These are phyloP conservation scores for Xiphydria camelus DNA, from an alignment of 2,888 invertebrate species.

Conservation along the genomic window DNA sequence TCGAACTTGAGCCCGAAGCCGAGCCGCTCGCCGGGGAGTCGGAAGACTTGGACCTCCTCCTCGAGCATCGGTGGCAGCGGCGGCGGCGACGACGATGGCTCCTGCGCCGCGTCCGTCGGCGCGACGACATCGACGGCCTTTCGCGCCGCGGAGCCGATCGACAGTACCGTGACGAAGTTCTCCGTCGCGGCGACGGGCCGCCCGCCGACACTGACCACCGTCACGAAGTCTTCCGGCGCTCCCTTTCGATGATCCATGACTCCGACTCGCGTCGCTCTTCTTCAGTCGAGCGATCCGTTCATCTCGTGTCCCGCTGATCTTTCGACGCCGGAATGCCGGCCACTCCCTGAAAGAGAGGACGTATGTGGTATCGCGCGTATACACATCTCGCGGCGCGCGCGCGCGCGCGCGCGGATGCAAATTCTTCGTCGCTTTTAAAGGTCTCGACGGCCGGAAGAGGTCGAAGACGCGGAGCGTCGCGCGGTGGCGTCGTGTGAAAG, in stretches of 20 bases:
- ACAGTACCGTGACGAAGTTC: constrained; percentile 66
- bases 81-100: neutral
- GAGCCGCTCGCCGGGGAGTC: constrained; percentile 85
- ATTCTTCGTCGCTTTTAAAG: neutral
- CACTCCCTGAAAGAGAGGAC: constrained; percentile 43
- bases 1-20: constrained; percentile 92
- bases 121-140: constrained; percentile 41
- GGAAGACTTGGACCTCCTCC: constrained; percentile 80
- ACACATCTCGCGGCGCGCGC: neutral
- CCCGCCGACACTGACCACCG: constrained; percentile 64
- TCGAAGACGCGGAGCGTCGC: no score
- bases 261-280: no score
- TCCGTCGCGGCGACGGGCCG: constrained; percentile 36
- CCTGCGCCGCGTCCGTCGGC: constrained; percentile 35
- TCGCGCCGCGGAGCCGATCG: constrained; percentile 61
- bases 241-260: no score
- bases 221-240: constrained; percentile 64
- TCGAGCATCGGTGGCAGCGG: constrained; percentile 46
- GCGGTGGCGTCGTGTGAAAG: no score
- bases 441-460: neutral
- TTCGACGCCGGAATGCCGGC: constrained; percentile 36
- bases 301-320: constrained; percentile 31
- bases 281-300: constrained; percentile 38
- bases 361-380: no score
- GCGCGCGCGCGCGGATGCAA: no score